These are phyloP conservation scores for Drosophila anomelani DNA, from an alignment of 2,888 invertebrate species.

Conservation along the genomic window DNA sequence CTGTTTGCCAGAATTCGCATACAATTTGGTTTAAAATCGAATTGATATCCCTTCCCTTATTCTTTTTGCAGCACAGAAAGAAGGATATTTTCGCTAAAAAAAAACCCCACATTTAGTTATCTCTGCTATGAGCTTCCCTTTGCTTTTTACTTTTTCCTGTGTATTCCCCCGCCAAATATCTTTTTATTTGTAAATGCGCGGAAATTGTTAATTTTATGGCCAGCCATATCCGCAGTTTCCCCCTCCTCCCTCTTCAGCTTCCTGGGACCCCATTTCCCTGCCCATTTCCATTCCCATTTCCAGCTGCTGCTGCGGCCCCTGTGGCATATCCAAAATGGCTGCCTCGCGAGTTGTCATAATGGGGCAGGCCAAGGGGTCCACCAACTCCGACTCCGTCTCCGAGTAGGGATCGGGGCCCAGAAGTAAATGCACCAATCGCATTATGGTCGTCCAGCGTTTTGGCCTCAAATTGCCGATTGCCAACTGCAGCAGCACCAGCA, in stretches of 20 bases:
- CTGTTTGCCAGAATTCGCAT: constrained; percentile 12
- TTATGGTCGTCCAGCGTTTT: constrained; percentile 74
- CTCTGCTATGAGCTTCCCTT: constrained; percentile 36
- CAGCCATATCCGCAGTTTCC: constrained; percentile 63
- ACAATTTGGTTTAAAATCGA: constrained; percentile 19
- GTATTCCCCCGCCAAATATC: neutral
- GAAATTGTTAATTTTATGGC: constrained; percentile 80
- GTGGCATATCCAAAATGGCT: constrained; percentile 67
- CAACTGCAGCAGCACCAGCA: constrained; percentile 56
- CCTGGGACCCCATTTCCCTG: constrained; percentile 8
- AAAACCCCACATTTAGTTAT: neutral
- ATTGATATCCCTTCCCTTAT: constrained; percentile 12
- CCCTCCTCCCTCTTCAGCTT: constrained; percentile 7
- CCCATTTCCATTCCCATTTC: constrained; percentile 6
- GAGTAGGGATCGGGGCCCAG: constrained; percentile 29
- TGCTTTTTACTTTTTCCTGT: constrained; percentile 10
- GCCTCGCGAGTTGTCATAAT: constrained; percentile 41
- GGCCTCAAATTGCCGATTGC: constrained; percentile 61
- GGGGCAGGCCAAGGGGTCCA: neutral
- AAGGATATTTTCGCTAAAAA: neutral
- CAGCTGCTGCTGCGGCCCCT: constrained; percentile 28
- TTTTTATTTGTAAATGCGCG: constrained; percentile 63
- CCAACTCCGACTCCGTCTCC: neutral
- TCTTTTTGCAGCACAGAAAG: constrained; percentile 6
- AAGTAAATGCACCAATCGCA: constrained; percentile 80